These are phyloP conservation scores for Cynodonichthys magdalenae DNA, from an alignment of 2,797 vertebrate species.

Conservation along the genomic window DNA sequence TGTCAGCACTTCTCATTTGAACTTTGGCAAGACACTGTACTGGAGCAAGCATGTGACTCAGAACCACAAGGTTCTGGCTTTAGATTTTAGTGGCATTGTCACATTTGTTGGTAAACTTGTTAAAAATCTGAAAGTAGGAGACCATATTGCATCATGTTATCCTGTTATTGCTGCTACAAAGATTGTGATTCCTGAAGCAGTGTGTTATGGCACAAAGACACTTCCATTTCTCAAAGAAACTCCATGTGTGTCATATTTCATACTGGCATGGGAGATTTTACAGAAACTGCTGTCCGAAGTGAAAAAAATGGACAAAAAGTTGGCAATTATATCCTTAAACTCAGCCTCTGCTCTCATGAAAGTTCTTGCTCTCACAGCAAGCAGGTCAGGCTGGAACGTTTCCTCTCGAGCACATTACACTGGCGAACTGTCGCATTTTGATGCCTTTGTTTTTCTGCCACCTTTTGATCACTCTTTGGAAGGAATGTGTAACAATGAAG, in stretches of 20 bases:
- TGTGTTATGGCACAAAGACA: conserved; percentile 79
- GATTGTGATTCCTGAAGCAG: conserved; percentile 77
- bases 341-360: conserved; percentile 70
- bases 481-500: conserved; percentile 39
- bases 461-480: conserved; percentile 66
- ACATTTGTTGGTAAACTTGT: conserved; percentile 79
- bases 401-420: conserved; percentile 48
- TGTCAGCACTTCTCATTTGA: conserved; percentile 78
- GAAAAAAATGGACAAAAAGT: conserved; percentile 61
- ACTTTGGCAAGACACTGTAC: conserved; percentile 82
- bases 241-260: conserved; percentile 86
- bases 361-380: conserved; percentile 75
- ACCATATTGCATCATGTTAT: conserved; percentile 84
- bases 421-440: conserved; percentile 29
- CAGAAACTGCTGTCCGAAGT: conserved; percentile 60
- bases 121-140: conserved; percentile 80
- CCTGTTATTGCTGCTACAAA: conserved; percentile 77
- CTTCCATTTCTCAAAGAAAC: conserved; percentile 76
- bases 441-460: conserved; percentile 81
- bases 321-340: conserved; percentile 72
- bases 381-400: conserved; percentile 78
- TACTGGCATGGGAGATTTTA: conserved; percentile 87
- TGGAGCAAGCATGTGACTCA: conserved; percentile 80
- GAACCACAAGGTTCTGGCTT: conserved; percentile 80
- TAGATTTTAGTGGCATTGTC: conserved; percentile 85